phyloP scores from a whole-genome alignment of 2,113 vertebrate genomes.

The Hemicordylus capensis region DNA sequence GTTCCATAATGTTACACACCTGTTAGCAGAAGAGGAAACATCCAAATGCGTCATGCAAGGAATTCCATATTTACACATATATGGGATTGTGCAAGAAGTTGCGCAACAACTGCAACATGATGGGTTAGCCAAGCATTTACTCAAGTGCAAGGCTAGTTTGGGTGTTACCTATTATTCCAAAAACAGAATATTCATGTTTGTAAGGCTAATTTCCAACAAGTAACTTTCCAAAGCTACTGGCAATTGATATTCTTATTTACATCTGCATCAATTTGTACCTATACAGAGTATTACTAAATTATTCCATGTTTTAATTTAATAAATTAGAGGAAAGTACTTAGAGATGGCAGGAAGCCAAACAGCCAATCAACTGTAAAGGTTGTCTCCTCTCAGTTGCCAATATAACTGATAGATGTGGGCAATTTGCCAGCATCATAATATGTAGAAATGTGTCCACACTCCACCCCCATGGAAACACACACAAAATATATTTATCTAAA shows the following conservation, averaged over 20 bases:
- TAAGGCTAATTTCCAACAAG: neutral
- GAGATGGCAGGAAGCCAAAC: neutral
- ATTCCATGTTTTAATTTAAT: conserved; percentile 7
- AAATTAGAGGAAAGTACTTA: neutral
- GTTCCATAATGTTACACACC: too few species aligned
- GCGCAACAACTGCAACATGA: too few species aligned
- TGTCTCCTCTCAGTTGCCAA: neutral
- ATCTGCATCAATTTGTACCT: neutral
- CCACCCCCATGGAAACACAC: neutral
- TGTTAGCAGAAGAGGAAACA: too few species aligned
- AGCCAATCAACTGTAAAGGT: neutral
- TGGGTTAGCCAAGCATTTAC: too few species aligned
- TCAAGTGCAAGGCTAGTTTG: too few species aligned
- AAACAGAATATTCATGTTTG: neutral
- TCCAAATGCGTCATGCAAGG: too few species aligned
- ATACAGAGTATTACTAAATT: neutral
- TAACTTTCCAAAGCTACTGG: neutral
- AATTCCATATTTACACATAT: too few species aligned
- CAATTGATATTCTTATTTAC: neutral
- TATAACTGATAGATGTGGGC: neutral
- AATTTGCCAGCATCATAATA: neutral
- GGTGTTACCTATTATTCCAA: too few species aligned
- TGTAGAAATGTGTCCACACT: neutral
- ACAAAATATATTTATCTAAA: neutral
- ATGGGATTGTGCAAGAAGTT: too few species aligned